These are phyloP conservation scores for Pycnomerus fuliginosus DNA, from an alignment of 2,888 invertebrate genomes.

Conservation along the genomic window DNA sequence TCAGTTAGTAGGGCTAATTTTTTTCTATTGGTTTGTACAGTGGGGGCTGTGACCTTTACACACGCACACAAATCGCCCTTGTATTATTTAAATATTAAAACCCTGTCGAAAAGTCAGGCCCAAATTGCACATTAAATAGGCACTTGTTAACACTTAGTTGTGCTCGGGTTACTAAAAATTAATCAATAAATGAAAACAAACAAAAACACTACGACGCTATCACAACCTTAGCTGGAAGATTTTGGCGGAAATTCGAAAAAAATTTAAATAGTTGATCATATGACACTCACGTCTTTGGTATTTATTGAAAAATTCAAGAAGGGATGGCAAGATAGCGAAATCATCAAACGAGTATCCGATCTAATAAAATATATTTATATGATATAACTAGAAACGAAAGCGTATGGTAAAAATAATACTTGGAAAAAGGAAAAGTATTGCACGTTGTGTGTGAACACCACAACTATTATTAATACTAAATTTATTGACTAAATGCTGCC, in stretches of 20 bases:
- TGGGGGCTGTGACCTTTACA: slow-evolving; percentile 42
- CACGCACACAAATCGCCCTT: slow-evolving; percentile 40
- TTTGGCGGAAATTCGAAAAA: slow-evolving; percentile 46
- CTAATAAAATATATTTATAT: slow-evolving; percentile 35
- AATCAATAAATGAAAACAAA: slow-evolving; percentile 32
- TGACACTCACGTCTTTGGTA: slow-evolving; percentile 54
- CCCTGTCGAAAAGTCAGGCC: slow-evolving; percentile 53
- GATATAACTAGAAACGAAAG: slow-evolving; percentile 42
- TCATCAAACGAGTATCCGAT: slow-evolving; percentile 27
- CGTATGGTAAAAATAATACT: slow-evolving; percentile 49
- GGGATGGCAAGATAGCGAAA: slow-evolving; percentile 40
- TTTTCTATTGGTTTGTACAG: slow-evolving; percentile 46
- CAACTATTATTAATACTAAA: slow-evolving; percentile 47
- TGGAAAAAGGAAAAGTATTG: slow-evolving; percentile 47
- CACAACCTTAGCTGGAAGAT: slow-evolving; percentile 55
- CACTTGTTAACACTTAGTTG: slow-evolving; percentile 46
- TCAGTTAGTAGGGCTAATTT: slow-evolving; percentile 41
- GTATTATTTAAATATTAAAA: slow-evolving; percentile 40
- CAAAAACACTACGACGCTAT: slow-evolving; percentile 47
- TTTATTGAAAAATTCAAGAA: slow-evolving; percentile 36
- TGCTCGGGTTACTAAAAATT: slow-evolving; percentile 30
- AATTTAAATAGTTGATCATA: slow-evolving; percentile 27
- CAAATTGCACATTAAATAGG: slow-evolving; percentile 54
- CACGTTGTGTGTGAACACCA: slow-evolving; percentile 45
- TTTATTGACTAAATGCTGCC: slow-evolving; percentile 52